Evolutionary conservation across 2,888 invertebrate species (phyloP), one percentile per base, ranked within the genome.

Genomic region (Nemapogon koenigi): DNA sequence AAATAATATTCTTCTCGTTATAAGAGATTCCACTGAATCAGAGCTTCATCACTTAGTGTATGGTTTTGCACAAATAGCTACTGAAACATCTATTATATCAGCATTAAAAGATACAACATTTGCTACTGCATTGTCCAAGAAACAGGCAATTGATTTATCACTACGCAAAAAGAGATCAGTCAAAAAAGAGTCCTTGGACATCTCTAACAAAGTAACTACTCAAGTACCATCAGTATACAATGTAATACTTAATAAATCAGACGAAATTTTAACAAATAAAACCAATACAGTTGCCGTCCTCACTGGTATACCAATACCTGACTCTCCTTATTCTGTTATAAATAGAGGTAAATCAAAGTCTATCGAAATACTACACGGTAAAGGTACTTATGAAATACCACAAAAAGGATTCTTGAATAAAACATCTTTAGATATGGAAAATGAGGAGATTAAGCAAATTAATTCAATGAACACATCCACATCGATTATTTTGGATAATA

Each of bases 21-120:
- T 78, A 2, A 63, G 63, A 47, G 57, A 64, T 19, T 72, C 76
- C 1, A 71, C 78, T n/a, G 78, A 78, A 49, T 71, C 75, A 15
- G 76, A 76, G 49, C 51, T 78, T 4, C 78, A 78, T 54, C 61
- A 76, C 10, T 49, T 78, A 25, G 75, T 78, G 4, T 78, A 75
- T 44, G 78, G 78, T 4, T 52, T 78, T 46, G 65, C 70, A n/a
- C 76, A 75, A 59, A 73, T 78, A 43, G 67, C 78, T 29, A 73
- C 78, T 29, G 78, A 78, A 52, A 60, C 73, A 7, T 73, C 78
- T 1, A 76, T 78, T 41, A 65, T 78, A 2, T 67, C 78, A 16
- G 75, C 76, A 15, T 51, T 78, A 39, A 76, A 75, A 51, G 78
- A 78, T 44, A 69, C 65, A 4, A 78, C 76, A 4, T 78, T 75